Conservation (phyloP, 2,888 invertebrate genomes). For the Ennomos quercinarius region DNA sequence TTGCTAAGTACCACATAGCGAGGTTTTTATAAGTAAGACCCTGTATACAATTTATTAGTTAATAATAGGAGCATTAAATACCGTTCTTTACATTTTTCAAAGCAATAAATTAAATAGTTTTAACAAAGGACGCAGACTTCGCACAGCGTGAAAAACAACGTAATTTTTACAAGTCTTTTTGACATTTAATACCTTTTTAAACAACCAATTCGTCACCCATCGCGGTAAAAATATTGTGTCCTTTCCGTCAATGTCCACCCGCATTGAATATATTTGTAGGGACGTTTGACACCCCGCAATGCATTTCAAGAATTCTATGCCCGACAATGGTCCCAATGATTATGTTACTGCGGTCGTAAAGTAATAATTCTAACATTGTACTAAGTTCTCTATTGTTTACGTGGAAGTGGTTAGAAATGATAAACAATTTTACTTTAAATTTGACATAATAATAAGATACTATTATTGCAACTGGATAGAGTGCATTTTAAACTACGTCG, state of each 20-base stretch:
- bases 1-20: too few relatives aligned
- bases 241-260: conserved; percentile 60
- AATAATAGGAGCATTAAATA: too few relatives aligned
- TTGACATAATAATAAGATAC: conserved; percentile 2
- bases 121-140: background rate
- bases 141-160: conserved; percentile 8
- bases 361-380: conserved; percentile 75
- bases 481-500: conserved; percentile 42
- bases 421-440: conserved; percentile 32
- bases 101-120: too few relatives aligned
- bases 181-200: conserved; percentile 43
- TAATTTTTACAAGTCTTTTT: background rate
- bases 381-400: conserved; percentile 76
- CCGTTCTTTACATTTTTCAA: too few relatives aligned
- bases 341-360: conserved; percentile 72
- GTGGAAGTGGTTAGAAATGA: conserved; percentile 64
- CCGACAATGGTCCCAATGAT: conserved; percentile 74
- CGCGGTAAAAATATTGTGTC: conserved; percentile 81
- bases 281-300: conserved; percentile 66
- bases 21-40: too few relatives aligned
- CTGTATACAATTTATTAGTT: too few relatives aligned
- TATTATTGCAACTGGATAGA: conserved; percentile 46
- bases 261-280: conserved; percentile 58
- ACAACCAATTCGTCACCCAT: conserved; percentile 72
- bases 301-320: conserved; percentile 66